Conservation (phyloP, 1,140 invertebrate genomes). For the Psilanteris sp. region DNA sequence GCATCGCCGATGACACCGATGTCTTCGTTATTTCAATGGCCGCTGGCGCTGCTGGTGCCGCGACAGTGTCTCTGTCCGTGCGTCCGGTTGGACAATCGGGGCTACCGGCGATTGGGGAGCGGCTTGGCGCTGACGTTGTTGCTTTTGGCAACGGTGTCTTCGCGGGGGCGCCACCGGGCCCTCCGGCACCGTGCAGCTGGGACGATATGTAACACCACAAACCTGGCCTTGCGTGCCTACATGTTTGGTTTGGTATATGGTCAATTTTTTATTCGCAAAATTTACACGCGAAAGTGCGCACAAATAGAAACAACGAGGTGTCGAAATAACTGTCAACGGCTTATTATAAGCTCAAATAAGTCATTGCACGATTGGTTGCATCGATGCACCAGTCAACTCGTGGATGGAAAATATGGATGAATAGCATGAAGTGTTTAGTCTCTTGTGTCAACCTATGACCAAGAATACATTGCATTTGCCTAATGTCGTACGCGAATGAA, state of each 20-base stretch:
- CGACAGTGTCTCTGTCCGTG: too few relatives aligned
- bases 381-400: constrained; percentile 2
- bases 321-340: constrained; percentile 13
- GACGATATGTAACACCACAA: constrained; percentile 80
- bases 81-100: constrained; percentile 36
- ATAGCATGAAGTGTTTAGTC: constrained; percentile 9
- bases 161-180: constrained; percentile 74
- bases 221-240: constrained; percentile 77
- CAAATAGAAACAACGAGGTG: constrained; percentile 36
- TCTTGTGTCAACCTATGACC: too few relatives aligned
- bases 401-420: constrained; percentile 47
- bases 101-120: constrained; percentile 45
- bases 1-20: constrained; percentile 55
- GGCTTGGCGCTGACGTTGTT: constrained; percentile 65
- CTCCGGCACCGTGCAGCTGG: constrained; percentile 74
- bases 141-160: constrained; percentile 74
- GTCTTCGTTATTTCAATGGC: constrained; percentile 49
- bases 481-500: too few relatives aligned
- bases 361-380: constrained; percentile 14
- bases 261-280: constrained; percentile 37
- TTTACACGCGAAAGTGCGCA: constrained; percentile 38
- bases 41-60: constrained; percentile 36
- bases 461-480: too few relatives aligned
- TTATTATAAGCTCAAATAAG: constrained; percentile 22
- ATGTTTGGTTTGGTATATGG: constrained; percentile 61